Conservation (phyloP, 2,797 vertebrate genomes). For the Sebastes paucispinis region DNA sequence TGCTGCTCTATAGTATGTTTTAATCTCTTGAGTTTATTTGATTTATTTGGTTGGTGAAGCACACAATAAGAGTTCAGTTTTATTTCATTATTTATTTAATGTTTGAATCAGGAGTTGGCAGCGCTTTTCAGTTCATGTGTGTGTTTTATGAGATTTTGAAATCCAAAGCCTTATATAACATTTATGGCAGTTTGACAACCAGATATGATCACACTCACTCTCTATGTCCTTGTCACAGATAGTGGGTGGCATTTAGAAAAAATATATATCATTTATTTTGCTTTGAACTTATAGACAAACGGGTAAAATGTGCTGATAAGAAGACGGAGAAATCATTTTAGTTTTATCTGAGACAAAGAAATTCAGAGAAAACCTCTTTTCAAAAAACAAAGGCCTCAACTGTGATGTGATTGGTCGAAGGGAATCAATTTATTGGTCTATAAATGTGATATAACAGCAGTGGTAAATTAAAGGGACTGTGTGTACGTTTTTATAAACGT, state of each 20-base stretch:
- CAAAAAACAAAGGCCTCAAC: neutral
- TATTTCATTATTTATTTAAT: neutral
- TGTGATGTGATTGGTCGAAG: neutral
- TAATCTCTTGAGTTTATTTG: slow-evolving; percentile 19
- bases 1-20: neutral
- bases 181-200: slow-evolving; percentile 13
- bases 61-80: neutral
- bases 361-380: neutral
- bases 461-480: neutral
- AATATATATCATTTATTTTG: neutral
- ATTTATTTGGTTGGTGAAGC: slow-evolving; percentile 4
- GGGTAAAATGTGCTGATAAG: neutral
- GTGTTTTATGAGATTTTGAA: slow-evolving; percentile 22
- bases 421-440: neutral
- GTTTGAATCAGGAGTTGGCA: neutral
- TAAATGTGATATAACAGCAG: neutral
- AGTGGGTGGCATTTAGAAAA: slow-evolving; percentile 15
- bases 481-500: too few relatives aligned
- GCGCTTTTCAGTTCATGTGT: neutral
- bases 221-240: slow-evolving; percentile 3
- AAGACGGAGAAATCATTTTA: neutral
- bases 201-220: slow-evolving; percentile 28
- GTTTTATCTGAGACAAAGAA: neutral
- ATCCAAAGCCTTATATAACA: slow-evolving; percentile 1
- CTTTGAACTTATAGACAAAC: slow-evolving; percentile 16